Evolutionary conservation across 2,888 invertebrate genomes (phyloP).

Genomic region (Rhyacophila evoluta): DNA sequence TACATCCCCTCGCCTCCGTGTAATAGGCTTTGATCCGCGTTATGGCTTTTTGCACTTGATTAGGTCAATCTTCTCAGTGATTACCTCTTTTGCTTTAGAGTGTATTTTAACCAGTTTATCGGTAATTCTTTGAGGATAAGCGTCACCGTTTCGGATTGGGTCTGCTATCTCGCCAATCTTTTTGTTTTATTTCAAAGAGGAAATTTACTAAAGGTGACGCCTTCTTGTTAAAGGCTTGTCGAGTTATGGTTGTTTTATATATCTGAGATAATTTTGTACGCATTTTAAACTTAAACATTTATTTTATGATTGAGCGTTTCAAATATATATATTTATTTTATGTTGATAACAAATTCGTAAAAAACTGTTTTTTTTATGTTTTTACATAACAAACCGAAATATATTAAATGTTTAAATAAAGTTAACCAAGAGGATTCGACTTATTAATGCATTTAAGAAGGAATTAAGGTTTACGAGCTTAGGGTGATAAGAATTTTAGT

Average conservation of each 20-base stretch:
- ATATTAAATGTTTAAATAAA: too few species aligned
- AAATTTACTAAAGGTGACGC: constrained; percentile 2
- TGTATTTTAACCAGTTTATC: constrained; percentile 12
- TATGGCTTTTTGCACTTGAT: constrained; percentile 23
- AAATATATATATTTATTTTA: too few species aligned
- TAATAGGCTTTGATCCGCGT: constrained; percentile 26
- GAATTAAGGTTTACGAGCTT: too few species aligned
- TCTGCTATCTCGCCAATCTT: neutral
- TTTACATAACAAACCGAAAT: too few species aligned
- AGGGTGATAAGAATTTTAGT: too few species aligned
- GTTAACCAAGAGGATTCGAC: too few species aligned
- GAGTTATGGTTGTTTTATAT: neutral
- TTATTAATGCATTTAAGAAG: too few species aligned
- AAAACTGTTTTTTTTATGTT: too few species aligned
- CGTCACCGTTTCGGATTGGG: neutral
- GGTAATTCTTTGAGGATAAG: neutral
- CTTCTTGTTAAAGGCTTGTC: neutral
- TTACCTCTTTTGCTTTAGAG: constrained; percentile 13
- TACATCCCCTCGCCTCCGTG: constrained; percentile 5
- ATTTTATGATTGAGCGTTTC: neutral
- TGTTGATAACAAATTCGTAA: too few species aligned
- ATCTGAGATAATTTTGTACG: neutral
- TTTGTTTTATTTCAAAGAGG: neutral
- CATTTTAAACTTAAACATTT: neutral
- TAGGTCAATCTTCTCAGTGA: constrained; percentile 26